Evolutionary conservation across 2,888 invertebrate species (phyloP), one percentile per base, ranked within the genome.

Genomic region (Cyclophora punctaria): DNA sequence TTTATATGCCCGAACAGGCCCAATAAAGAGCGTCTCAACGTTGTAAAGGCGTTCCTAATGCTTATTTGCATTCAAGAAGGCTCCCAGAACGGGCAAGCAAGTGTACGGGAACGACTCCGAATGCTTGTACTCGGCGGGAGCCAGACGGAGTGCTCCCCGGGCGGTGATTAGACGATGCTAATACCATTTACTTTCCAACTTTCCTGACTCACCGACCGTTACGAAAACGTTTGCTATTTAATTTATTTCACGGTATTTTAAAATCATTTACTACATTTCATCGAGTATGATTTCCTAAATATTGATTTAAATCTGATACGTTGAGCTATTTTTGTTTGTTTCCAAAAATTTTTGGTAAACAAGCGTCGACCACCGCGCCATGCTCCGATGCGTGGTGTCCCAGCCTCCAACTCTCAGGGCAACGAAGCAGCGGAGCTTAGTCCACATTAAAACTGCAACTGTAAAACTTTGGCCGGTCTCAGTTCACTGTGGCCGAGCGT

Each of bases 171-270:
- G 80, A 80, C 83, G 79, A 80, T 83, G 83, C 83, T 86, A 86
- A 87, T 88, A 85, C 81, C 86, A 82, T 86, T 86, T 85, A 86
- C 84, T 84, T 85, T 83, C 80, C 74, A 80, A 83, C 83, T 83
- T 86, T 75, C 78, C 79, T 80, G 80, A 77, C 79, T 83, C 79
- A 77, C 80, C 80, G 75, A 77, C 81, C 83, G 83, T 82, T 80
- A 81, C 78, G 68, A 66, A 79, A 82, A 79, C 76, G 73, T 78
- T 71, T 63, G 71, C 77, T 80, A 80, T 84, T 84, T 20, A 20
- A 20, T 20, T 37, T 82, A 82, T 82, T 81, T 79, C 69, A 73
- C 66, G 75, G 76, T 72, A 75, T 75, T 81, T 82, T 77, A 72
- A 79, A 82, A 83, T 79, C 74, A 81, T 78, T 73, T 74, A 71